Percentiles rank a stretch among this genome's conserved stretches.
phyloP scores from a whole-genome alignment of 2,888 invertebrate genomes.

The Limnephilus lunatus region DNA sequence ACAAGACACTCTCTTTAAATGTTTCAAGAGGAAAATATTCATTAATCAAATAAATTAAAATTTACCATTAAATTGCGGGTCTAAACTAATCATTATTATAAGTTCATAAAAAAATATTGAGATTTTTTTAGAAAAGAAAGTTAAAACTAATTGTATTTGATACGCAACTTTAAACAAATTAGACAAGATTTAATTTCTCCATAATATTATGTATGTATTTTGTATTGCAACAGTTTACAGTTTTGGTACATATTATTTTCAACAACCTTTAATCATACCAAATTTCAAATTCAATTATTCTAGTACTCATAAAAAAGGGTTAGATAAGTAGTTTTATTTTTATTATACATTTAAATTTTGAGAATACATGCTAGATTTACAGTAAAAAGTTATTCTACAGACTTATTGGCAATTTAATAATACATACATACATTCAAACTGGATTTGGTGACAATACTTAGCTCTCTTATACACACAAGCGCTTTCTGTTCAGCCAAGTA shows the following conservation, averaged over 20 bases:
- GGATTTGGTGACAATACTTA: neutral
- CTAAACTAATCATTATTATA: constrained; percentile 1
- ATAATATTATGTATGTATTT: constrained; percentile 7
- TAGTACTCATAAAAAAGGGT: neutral
- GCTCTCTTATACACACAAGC: neutral
- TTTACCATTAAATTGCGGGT: neutral
- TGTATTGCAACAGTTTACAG: neutral
- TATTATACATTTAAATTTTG: neutral
- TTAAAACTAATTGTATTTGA: constrained; percentile 10
- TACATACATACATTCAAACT: neutral
- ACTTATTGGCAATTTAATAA: neutral
- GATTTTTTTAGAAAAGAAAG: constrained; percentile 14
- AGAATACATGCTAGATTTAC: neutral
- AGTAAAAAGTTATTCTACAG: neutral
- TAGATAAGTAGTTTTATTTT: neutral
- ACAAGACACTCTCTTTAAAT: neutral
- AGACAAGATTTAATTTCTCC: neutral
- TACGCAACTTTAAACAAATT: constrained; percentile 8
- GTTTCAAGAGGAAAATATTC: neutral
- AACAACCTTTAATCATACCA: neutral
- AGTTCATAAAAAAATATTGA: neutral
- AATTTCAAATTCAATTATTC: neutral
- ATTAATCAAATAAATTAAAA: constrained; percentile 16
- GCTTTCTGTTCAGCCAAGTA: neutral
- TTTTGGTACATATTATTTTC: neutral